Conservation (phyloP, 2,113 vertebrate species). For the Myanophis thanlyinensis region DNA sequence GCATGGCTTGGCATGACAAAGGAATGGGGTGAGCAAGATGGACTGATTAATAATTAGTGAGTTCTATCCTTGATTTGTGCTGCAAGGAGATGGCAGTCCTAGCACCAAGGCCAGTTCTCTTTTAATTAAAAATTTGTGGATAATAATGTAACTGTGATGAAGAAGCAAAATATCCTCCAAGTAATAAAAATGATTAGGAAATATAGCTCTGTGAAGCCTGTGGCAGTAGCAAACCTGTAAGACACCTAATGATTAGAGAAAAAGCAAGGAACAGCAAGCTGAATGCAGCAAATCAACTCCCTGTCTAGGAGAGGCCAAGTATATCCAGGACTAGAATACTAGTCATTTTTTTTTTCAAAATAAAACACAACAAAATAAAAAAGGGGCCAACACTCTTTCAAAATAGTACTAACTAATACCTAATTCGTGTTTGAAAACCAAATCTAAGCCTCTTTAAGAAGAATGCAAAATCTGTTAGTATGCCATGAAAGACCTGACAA, state of each 20-base stretch:
- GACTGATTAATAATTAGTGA: not conserved
- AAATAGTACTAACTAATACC: not conserved
- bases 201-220: not conserved
- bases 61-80: not conserved
- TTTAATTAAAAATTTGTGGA: not conserved
- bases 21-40: not conserved
- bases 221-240: not conserved
- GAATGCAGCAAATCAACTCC: not conserved
- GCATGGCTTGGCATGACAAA: too few relatives aligned
- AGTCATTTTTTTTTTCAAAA: not conserved
- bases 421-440: not conserved
- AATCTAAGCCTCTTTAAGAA: not conserved
- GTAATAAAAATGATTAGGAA: not conserved
- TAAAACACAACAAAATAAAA: not conserved
- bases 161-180: not conserved
- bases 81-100: not conserved
- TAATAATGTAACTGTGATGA: not conserved
- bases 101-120: not conserved
- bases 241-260: not conserved
- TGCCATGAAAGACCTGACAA: not conserved
- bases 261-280: not conserved
- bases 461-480: not conserved
- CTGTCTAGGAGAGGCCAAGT: not conserved
- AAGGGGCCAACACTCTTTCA: not conserved
- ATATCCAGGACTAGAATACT: not conserved